Evolutionary conservation across 2,888 invertebrate species (phyloP).

Genomic region (Eupithecia pulchellata): DNA sequence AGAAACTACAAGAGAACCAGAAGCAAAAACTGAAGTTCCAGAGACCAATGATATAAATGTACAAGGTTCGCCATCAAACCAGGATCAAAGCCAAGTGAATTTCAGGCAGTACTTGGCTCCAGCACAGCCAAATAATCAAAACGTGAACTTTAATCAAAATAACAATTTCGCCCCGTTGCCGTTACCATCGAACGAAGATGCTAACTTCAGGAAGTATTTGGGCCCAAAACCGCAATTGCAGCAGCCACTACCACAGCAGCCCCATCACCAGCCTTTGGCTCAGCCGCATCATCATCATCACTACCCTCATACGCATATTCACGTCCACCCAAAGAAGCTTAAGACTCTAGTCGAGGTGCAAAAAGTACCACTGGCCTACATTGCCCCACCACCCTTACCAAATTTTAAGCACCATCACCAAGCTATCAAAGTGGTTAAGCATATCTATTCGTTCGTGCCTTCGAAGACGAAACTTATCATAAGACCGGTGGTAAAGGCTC

Average conservation of each 20-base stretch:
- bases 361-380: slow-evolving; percentile 74
- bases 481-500: slow-evolving; percentile 63
- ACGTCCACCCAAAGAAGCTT: slow-evolving; percentile 62
- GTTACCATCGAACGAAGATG: slow-evolving; percentile 34
- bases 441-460: slow-evolving; percentile 70
- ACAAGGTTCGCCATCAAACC: slow-evolving; percentile 70
- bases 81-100: slow-evolving; percentile 58
- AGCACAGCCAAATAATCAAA: slow-evolving; percentile 43
- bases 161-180: slow-evolving; percentile 15
- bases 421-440: slow-evolving; percentile 62
- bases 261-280: slow-evolving; percentile 30
- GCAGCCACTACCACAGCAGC: slow-evolving; percentile 18
- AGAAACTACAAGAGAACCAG: slow-evolving; percentile 59
- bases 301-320: slow-evolving; percentile 41
- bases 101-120: slow-evolving; percentile 66
- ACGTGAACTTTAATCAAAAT: slow-evolving; percentile 37
- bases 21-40: slow-evolving; percentile 65
- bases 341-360: slow-evolving; percentile 76
- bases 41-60: slow-evolving; percentile 69
- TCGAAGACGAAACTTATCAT: slow-evolving; percentile 67
- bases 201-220: slow-evolving; percentile 39
- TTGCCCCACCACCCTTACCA: slow-evolving; percentile 70
- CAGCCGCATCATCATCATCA: slow-evolving; percentile 41
- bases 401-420: slow-evolving; percentile 51
- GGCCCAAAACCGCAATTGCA: slow-evolving; percentile 24